Evolutionary conservation across 2,113 vertebrate genomes (phyloP).

Genomic region (Salvelinus fontinalis): DNA sequence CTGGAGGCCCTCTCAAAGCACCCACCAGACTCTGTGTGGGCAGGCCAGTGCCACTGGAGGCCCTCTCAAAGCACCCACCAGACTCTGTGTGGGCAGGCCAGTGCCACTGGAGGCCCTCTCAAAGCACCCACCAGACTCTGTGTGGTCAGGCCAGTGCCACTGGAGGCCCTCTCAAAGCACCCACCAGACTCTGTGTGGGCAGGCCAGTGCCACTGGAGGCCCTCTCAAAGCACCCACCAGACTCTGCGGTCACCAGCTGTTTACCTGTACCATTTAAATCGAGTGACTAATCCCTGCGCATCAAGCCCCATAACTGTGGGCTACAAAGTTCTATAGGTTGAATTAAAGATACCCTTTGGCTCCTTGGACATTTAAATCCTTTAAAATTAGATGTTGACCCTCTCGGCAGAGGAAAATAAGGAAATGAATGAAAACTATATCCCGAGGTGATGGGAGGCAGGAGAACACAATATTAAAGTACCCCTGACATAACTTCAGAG

Average conservation of each 20-base stretch:
- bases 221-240: background rate
- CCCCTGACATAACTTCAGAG: too few species aligned
- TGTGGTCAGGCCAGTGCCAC: too few species aligned
- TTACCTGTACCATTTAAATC: background rate
- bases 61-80: background rate
- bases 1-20: background rate
- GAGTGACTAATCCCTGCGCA: background rate
- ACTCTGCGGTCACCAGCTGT: background rate
- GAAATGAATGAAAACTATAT: background rate
- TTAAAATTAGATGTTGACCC: background rate
- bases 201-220: background rate
- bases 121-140: background rate
- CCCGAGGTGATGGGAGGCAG: too few species aligned
- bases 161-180: background rate
- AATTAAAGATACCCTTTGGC: background rate
- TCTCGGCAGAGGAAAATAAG: background rate
- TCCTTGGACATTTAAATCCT: background rate
- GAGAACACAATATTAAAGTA: too few species aligned
- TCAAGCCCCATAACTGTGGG: background rate
- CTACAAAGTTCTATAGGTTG: too few species aligned
- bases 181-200: background rate
- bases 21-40: background rate
- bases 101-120: background rate
- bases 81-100: too few species aligned
- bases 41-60: background rate